Evolutionary conservation across 1,140 invertebrate genomes (phyloP).

Genomic region (Drosophila lini): DNA sequence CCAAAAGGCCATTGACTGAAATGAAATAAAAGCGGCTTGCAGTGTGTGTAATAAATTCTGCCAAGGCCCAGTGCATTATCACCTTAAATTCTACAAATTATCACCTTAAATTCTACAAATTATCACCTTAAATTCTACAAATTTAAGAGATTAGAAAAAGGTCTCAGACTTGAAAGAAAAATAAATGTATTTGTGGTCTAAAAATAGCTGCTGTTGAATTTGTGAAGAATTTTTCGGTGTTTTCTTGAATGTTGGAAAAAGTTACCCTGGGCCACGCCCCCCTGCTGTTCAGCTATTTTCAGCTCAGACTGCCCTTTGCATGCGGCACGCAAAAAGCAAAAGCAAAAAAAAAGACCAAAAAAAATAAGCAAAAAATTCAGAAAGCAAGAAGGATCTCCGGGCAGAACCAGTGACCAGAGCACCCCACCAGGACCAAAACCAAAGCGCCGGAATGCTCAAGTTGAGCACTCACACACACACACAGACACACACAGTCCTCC

Average conservation of each 20-base stretch:
- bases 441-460: slow-evolving; percentile 20
- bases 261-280: slow-evolving; percentile 21
- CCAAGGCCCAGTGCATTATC: neutral
- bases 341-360: neutral
- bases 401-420: slow-evolving; percentile 15
- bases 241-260: slow-evolving; percentile 22
- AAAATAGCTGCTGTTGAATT: neutral
- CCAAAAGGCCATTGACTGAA: slow-evolving; percentile 42
- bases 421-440: neutral
- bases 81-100: neutral
- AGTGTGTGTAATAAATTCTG: slow-evolving; percentile 55
- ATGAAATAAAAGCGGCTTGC: slow-evolving; percentile 56
- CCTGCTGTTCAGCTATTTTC: slow-evolving; percentile 33
- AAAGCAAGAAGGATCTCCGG: slow-evolving; percentile 16
- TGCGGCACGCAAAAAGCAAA: slow-evolving; percentile 40
- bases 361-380: slow-evolving; percentile 10
- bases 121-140: neutral
- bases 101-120: no score
- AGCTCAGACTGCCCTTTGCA: slow-evolving; percentile 36
- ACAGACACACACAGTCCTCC: slow-evolving; percentile 10
- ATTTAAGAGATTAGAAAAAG: neutral
- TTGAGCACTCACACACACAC: slow-evolving; percentile 9
- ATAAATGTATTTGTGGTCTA: neutral
- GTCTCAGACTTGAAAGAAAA: neutral
- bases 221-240: neutral